Conservation (phyloP, 2,113 vertebrate species). For the Emydura subglobosa region DNA sequence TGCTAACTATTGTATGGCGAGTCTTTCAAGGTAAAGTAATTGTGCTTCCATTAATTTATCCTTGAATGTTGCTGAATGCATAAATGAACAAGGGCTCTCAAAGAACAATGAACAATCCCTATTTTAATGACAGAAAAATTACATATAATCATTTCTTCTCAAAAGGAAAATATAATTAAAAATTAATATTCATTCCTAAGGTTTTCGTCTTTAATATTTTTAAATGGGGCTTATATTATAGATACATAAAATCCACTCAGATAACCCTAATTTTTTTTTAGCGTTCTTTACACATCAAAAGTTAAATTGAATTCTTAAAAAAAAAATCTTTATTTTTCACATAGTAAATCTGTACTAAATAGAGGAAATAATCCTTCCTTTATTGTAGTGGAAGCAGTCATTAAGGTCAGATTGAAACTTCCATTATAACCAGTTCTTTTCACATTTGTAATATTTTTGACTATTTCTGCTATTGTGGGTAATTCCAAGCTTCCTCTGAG, state of each 20-base stretch:
- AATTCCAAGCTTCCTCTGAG: rapidly evolving
- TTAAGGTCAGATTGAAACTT: background rate
- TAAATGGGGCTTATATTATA: background rate
- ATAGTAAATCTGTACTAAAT: background rate
- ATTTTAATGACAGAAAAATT: background rate
- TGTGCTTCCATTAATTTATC: background rate
- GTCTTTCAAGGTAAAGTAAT: constrained; percentile 1
- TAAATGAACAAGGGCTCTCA: background rate
- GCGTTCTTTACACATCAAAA: background rate
- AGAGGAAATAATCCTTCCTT: background rate
- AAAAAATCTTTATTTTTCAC: background rate
- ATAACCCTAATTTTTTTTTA: background rate
- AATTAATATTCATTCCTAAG: background rate
- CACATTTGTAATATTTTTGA: background rate
- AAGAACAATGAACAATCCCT: background rate
- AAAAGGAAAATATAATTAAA: background rate
- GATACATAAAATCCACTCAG: background rate
- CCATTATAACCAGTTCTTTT: background rate
- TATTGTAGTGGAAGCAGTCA: background rate
- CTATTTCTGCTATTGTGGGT: background rate
- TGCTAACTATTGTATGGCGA: constrained; percentile 15
- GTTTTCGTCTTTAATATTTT: background rate
- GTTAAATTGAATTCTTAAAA: background rate
- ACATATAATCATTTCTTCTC: background rate
- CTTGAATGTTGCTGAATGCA: background rate